A percentile compares a stretch with the other conserved stretches of the same genome.
phyloP scores from a whole-genome alignment of 2,113 vertebrate genomes.

The Hassar affinis region DNA sequence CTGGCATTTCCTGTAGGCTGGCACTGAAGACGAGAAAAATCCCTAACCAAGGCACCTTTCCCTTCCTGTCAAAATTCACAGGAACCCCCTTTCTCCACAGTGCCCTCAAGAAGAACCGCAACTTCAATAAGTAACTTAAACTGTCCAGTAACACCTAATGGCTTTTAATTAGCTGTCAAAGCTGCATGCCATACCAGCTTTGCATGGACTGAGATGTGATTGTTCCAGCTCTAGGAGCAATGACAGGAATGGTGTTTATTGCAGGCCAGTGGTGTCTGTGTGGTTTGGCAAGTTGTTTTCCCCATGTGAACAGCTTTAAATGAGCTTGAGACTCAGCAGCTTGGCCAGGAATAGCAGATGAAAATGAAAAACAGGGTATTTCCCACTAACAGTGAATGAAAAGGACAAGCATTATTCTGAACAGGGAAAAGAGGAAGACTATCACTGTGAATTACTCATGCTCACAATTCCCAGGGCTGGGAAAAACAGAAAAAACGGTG shows the following conservation, averaged over 20 bases:
- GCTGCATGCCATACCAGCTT: not conserved
- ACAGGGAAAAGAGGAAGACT: not conserved
- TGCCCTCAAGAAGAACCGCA: conserved; percentile 12
- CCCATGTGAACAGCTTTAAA: conserved; percentile 22
- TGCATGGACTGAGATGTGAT: not conserved
- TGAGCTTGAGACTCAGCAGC: conserved; percentile 2
- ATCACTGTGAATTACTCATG: not conserved
- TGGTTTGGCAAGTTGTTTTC: conserved; percentile 35
- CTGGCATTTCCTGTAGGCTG: conserved; percentile 49
- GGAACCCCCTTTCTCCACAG: conserved; percentile 1
- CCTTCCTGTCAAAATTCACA: conserved; percentile 43
- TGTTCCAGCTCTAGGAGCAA: conserved; percentile 8
- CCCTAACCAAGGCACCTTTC: conserved; percentile 34
- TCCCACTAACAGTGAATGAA: not conserved
- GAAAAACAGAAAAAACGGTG: not conserved
- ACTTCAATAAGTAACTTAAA: conserved; percentile 7
- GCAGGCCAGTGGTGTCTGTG: conserved; percentile 33
- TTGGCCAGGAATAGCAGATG: not conserved
- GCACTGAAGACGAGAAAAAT: conserved; percentile 34
- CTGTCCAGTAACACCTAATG: not conserved
- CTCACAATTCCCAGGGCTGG: not conserved
- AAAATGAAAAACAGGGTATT: conserved; percentile 8
- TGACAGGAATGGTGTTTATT: conserved; percentile 34
- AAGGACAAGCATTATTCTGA: not conserved
- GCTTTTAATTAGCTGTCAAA: conserved; percentile 11